Base-by-base conservation (phyloP, 1,140 invertebrate species). In the Heliothis virescens region DNA sequence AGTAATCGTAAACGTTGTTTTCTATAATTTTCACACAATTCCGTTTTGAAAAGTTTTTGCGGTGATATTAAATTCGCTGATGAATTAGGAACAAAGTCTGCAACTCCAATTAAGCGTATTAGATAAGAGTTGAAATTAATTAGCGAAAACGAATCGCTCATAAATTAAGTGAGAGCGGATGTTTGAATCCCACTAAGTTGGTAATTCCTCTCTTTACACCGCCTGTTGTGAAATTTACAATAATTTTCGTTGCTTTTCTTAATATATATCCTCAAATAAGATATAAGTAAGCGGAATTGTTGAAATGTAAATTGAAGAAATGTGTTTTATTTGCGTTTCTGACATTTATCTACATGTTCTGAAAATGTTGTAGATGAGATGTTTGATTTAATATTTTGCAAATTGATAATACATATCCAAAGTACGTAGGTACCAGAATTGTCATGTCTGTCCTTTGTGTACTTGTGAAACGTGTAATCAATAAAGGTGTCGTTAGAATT, bases 81-180 rank as follows among this genome's bases (percentile, higher is more conserved):
- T 79, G 80, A 84, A 87, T 87, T 83, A 76, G 57, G 79, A 81
- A 85, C 84, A 83, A 87, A 82, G 77, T 88, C 79, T 60, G 80
- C 78, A 85, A 82, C 83, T 86, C 81, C 82, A 85, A 87, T 87
- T 87, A 88, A 87, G 78, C 83, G 79, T 87, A 86, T 87, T 75
- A 84, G 85, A 88, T 88, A 89, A 86, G 82, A 84, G 85, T 79
- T 63, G 75, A 87, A 88, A 91, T 90, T 89, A 91, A 90, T 90
- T 90, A 88, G 82, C 41, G 80, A 76, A 81, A 85, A 88, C 83
- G 79, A 85, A 85, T 80, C 81, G 83, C 73, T 83, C 81, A 84
- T 89, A 90, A 89, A 89, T 90, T 90, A 78, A 18, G 65, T 78
- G 81, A 84, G 85, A 79, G 81, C 82, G 83, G 83, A 86, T 86